Conservation (phyloP, 1,140 invertebrate species). For the Drosophila kohkoa region DNA sequence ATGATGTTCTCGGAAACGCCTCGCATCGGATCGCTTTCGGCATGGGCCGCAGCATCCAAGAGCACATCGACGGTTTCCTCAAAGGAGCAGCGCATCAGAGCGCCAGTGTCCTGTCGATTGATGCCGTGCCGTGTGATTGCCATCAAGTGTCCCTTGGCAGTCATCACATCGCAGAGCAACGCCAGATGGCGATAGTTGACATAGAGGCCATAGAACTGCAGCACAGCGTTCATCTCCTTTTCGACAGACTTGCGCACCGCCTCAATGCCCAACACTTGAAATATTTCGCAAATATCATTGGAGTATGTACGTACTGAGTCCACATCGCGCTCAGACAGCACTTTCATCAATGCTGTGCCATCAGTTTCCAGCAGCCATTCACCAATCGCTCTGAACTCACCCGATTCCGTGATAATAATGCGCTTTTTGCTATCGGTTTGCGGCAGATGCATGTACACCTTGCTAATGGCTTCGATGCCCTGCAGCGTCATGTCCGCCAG, state of each 20-base stretch:
- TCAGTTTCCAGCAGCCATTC: slow-evolving; percentile 99
- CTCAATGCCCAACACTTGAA: slow-evolving; percentile 98
- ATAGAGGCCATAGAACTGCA: slow-evolving; percentile 99
- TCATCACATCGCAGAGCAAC: slow-evolving; percentile 99
- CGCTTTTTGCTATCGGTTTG: slow-evolving; percentile 99
- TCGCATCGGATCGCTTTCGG: slow-evolving; percentile 98
- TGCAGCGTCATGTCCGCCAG: slow-evolving; percentile 99
- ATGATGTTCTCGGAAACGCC: slow-evolving; percentile 99
- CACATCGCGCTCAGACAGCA: slow-evolving; percentile 98
- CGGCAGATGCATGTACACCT: slow-evolving; percentile 99
- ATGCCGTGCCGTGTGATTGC: slow-evolving; percentile 99
- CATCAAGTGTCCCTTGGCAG: slow-evolving; percentile 99
- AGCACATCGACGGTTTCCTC: slow-evolving; percentile 99
- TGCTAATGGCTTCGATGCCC: slow-evolving; percentile 95
- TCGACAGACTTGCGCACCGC: slow-evolving; percentile 99
- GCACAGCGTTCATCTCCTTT: slow-evolving; percentile 99
- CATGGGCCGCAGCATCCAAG: slow-evolving; percentile 98
- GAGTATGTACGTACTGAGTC: slow-evolving; percentile 98
- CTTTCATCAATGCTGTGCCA: slow-evolving; percentile 99
- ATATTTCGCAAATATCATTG: slow-evolving; percentile 99
- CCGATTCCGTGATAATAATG: slow-evolving; percentile 98
- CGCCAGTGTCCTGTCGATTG: slow-evolving; percentile 99
- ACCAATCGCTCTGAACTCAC: slow-evolving; percentile 98
- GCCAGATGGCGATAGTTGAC: slow-evolving; percentile 99
- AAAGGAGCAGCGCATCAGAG: slow-evolving; percentile 98